A percentile compares a stretch with the other conserved stretches of the same genome.
Conservation (phyloP, 2,797 vertebrate species). For the Melanogrammus aeglefinus region DNA sequence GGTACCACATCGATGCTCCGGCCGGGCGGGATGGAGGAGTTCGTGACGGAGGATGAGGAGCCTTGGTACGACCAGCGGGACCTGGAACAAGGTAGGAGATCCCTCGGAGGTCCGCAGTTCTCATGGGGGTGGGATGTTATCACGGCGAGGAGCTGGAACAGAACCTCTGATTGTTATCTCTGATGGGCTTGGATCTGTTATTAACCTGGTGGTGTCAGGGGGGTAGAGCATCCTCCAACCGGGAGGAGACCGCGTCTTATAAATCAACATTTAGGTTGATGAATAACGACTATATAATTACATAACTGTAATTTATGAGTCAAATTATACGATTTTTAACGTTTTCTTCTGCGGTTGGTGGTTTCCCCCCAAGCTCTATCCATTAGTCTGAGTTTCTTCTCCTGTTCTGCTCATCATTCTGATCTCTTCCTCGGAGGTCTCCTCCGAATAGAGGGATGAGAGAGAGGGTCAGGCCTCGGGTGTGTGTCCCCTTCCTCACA, state of each 20-base stretch:
- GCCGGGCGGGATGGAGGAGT: constrained; percentile 90
- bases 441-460: background rate
- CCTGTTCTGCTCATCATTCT: background rate
- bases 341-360: background rate
- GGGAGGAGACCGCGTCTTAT: background rate
- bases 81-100: constrained; percentile 88
- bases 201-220: background rate
- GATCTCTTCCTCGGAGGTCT: background rate
- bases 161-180: background rate
- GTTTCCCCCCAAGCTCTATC: background rate
- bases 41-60: constrained; percentile 90
- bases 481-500: background rate
- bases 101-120: background rate
- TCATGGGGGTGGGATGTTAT: background rate
- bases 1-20: constrained; percentile 70
- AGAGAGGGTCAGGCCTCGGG: background rate
- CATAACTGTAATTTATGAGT: background rate
- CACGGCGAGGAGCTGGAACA: background rate
- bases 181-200: background rate
- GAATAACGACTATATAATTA: background rate
- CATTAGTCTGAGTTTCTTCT: background rate
- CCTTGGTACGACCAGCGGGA: constrained; percentile 96
- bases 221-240: background rate
- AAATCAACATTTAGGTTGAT: background rate
- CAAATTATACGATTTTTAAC: background rate